Conservation (phyloP, 2,113 vertebrate species). For the Ceratotherium simum region DNA sequence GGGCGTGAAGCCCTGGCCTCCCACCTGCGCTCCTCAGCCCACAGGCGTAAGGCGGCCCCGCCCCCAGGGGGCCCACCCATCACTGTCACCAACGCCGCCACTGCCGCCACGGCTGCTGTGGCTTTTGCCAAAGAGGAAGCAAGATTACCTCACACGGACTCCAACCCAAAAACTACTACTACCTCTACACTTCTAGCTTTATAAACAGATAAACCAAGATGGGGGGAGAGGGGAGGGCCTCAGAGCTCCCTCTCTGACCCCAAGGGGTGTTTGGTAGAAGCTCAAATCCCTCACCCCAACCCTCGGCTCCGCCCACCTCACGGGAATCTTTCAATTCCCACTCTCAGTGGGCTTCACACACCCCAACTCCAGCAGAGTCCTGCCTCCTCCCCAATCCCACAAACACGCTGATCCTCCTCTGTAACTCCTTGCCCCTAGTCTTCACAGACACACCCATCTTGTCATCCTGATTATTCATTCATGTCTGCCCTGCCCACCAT, state of each 20-base stretch:
- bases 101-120: conserved; percentile 81
- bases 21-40: conserved; percentile 87
- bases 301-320: conserved; percentile 61
- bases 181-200: conserved; percentile 89
- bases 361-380: conserved; percentile 76
- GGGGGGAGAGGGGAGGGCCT: conserved; percentile 26
- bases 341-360: conserved; percentile 68
- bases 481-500: not conserved
- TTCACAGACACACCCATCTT: not conserved
- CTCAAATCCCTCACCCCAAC: conserved; percentile 56
- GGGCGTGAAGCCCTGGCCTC: conserved; percentile 86
- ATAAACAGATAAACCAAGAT: conserved; percentile 84
- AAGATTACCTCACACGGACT: conserved; percentile 88
- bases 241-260: conserved; percentile 44
- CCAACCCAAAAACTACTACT: conserved; percentile 88
- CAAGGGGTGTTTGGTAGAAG: conserved; percentile 51
- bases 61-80: conserved; percentile 68
- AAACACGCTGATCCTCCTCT: not conserved
- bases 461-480: not conserved
- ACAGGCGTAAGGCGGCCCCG: conserved; percentile 82
- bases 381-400: conserved; percentile 58
- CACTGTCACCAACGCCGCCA: conserved; percentile 74
- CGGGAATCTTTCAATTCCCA: conserved; percentile 61
- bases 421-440: not conserved
- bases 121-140: conserved; percentile 89